A percentile compares a stretch with the other conserved stretches of the same genome.
phyloP scores from a whole-genome alignment of 2,888 invertebrate genomes.

The Drosophila tanythrix region DNA sequence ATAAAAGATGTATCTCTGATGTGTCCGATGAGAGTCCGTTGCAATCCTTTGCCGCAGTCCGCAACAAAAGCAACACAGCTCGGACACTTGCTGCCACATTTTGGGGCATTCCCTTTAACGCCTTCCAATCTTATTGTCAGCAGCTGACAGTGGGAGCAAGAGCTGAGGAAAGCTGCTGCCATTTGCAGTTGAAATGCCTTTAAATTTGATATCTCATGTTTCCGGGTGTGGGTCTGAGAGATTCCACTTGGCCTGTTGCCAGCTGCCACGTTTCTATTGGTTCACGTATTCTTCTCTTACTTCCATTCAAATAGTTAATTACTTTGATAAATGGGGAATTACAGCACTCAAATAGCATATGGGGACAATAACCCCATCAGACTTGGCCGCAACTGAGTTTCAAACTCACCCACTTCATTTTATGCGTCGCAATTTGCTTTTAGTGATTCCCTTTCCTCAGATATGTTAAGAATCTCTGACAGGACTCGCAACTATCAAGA shows the following conservation, averaged over 20 bases:
- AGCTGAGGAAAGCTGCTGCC: slow-evolving; percentile 4
- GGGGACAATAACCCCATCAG: slow-evolving; percentile 33
- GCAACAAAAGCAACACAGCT: slow-evolving; percentile 39
- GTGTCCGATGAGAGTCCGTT: slow-evolving; percentile 18
- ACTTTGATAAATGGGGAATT: slow-evolving; percentile 67
- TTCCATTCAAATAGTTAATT: slow-evolving; percentile 61
- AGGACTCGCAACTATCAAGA: slow-evolving; percentile 58
- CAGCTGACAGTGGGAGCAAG: not conserved
- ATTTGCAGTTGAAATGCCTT: slow-evolving; percentile 55
- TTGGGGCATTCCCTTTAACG: slow-evolving; percentile 48
- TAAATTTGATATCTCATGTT: slow-evolving; percentile 32
- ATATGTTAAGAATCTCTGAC: slow-evolving; percentile 4
- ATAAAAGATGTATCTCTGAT: slow-evolving; percentile 44
- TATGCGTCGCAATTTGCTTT: slow-evolving; percentile 55
- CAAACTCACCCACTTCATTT: slow-evolving; percentile 43
- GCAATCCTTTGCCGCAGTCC: slow-evolving; percentile 37
- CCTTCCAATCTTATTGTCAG: slow-evolving; percentile 43
- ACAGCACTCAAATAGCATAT: slow-evolving; percentile 36
- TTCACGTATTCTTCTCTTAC: slow-evolving; percentile 53
- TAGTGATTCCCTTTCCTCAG: slow-evolving; percentile 6
- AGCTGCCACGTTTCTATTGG: slow-evolving; percentile 27
- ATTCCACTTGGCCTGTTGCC: slow-evolving; percentile 33
- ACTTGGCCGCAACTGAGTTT: slow-evolving; percentile 21
- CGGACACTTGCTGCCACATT: slow-evolving; percentile 54
- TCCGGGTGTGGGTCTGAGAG: not conserved